These are phyloP conservation scores for Apis dorsata DNA, from an alignment of 1,140 invertebrate species.

Conservation along the genomic window DNA sequence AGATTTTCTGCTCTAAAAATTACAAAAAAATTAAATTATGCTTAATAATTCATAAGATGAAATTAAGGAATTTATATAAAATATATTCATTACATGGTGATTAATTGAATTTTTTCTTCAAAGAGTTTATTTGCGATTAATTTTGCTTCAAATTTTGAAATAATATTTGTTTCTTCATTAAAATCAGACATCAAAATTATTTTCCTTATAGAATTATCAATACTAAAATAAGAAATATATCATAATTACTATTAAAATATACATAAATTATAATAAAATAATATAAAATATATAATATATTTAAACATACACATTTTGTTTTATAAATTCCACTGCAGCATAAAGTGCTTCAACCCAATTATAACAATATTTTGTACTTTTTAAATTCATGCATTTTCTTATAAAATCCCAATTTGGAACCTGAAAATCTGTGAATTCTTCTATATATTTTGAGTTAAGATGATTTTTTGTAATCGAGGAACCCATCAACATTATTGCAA, in stretches of 20 bases:
- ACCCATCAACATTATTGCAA: conserved; percentile 68
- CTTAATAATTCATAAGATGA: not conserved
- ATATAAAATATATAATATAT: not conserved
- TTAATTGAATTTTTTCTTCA: conserved; percentile 23
- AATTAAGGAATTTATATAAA: not conserved
- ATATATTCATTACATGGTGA: conserved; percentile 53
- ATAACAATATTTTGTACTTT: conserved; percentile 37
- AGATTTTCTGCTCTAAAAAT: conserved; percentile 51
- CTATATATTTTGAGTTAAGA: conserved; percentile 20
- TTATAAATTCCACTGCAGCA: conserved; percentile 53
- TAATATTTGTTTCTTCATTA: conserved; percentile 54
- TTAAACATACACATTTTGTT: conserved; percentile 54
- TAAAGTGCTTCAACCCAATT: conserved; percentile 65
- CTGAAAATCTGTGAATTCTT: conserved; percentile 36
- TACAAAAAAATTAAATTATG: conserved; percentile 11
- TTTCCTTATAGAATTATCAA: conserved; percentile 7
- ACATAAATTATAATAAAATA: not conserved
- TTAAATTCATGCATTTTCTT: conserved; percentile 54
- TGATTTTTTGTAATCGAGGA: conserved; percentile 37
- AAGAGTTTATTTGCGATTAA: conserved; percentile 30
- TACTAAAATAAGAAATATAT: conserved; percentile 56
- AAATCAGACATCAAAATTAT: conserved; percentile 62
- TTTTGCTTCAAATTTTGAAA: conserved; percentile 48
- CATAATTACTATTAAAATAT: not conserved
- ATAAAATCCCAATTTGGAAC: conserved; percentile 65